Percentiles rank a stretch among this genome's conserved stretches.
These are phyloP conservation scores for Drosophila melanica DNA, from an alignment of 1,140 invertebrate species.

Conservation along the genomic window DNA sequence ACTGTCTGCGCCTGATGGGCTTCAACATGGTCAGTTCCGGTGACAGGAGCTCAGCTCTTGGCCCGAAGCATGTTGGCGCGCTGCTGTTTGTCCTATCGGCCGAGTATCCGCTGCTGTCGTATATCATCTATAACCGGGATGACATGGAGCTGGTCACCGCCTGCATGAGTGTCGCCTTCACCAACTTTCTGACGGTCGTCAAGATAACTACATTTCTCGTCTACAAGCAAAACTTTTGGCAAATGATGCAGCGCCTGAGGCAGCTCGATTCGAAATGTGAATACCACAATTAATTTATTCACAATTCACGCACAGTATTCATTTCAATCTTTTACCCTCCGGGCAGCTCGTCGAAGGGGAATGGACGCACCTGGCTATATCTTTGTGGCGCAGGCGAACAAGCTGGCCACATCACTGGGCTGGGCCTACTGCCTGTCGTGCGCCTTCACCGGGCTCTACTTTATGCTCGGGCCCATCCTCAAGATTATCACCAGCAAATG, in stretches of 20 bases:
- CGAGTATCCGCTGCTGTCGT: conserved; percentile 68
- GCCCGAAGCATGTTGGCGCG: conserved; percentile 45
- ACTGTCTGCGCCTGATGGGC: conserved; percentile 60
- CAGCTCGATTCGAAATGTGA: conserved; percentile 66
- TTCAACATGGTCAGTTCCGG: conserved; percentile 31
- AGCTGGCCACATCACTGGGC: conserved; percentile 52
- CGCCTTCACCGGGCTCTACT: conserved; percentile 65
- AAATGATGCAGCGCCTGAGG: conserved; percentile 64
- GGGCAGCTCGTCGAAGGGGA: conserved; percentile 35
- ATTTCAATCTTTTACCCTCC: neutral
- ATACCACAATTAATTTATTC: conserved; percentile 18
- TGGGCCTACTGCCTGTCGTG: conserved; percentile 63
- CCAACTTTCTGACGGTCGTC: conserved; percentile 70
- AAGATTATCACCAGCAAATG: conserved; percentile 48
- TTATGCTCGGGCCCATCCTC: conserved; percentile 66
- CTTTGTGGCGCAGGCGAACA: conserved; percentile 55
- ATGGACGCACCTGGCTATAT: neutral
- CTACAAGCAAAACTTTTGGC: conserved; percentile 60
- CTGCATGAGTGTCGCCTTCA: conserved; percentile 68
- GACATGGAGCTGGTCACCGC: conserved; percentile 70
- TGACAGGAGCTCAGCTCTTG: neutral
- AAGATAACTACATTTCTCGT: conserved; percentile 72
- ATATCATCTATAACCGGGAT: conserved; percentile 60
- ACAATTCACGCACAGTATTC: neutral
- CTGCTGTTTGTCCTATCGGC: conserved; percentile 70